Percentiles rank a stretch among this genome's conserved stretches.
These are phyloP conservation scores for Lepidurus apus DNA, from an alignment of 1,140 invertebrate genomes.

Conservation along the genomic window DNA sequence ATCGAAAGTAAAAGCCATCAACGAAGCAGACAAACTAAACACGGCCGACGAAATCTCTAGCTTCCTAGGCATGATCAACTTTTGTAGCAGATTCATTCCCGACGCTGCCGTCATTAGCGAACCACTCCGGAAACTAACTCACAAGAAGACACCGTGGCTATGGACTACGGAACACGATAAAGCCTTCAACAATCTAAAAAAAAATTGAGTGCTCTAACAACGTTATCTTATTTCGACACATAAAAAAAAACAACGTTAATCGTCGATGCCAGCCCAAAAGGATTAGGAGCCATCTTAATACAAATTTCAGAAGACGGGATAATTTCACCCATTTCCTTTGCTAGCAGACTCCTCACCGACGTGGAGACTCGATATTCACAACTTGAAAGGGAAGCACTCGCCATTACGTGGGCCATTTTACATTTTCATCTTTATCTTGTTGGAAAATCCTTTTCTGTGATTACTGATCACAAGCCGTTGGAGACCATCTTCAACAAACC, in stretches of 20 bases:
- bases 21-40: slow-evolving; percentile 35
- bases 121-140: slow-evolving; percentile 37
- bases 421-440: slow-evolving; percentile 41
- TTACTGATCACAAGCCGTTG: slow-evolving; percentile 45
- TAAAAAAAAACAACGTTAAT: slow-evolving; percentile 40
- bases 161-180: slow-evolving; percentile 34
- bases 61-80: slow-evolving; percentile 38
- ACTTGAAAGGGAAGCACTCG: slow-evolving; percentile 45
- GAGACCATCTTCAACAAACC: slow-evolving; percentile 45
- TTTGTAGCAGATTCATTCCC: slow-evolving; percentile 38
- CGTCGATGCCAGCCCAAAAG: slow-evolving; percentile 33
- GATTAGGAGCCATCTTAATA: too few relatives aligned
- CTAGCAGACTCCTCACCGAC: slow-evolving; percentile 42
- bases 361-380: slow-evolving; percentile 44
- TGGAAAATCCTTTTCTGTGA: slow-evolving; percentile 41
- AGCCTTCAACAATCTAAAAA: slow-evolving; percentile 37
- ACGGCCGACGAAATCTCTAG: slow-evolving; percentile 34
- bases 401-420: slow-evolving; percentile 40
- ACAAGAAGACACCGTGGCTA: slow-evolving; percentile 34
- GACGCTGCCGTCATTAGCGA: slow-evolving; percentile 36
- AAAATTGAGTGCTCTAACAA: background rate
- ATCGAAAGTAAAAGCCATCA: slow-evolving; percentile 32
- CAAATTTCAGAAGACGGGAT: too few relatives aligned
- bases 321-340: slow-evolving; percentile 41
- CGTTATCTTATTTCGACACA: slow-evolving; percentile 36